phyloP scores from a whole-genome alignment of 2,888 invertebrate genomes.

The Standfussiana lucernea region DNA sequence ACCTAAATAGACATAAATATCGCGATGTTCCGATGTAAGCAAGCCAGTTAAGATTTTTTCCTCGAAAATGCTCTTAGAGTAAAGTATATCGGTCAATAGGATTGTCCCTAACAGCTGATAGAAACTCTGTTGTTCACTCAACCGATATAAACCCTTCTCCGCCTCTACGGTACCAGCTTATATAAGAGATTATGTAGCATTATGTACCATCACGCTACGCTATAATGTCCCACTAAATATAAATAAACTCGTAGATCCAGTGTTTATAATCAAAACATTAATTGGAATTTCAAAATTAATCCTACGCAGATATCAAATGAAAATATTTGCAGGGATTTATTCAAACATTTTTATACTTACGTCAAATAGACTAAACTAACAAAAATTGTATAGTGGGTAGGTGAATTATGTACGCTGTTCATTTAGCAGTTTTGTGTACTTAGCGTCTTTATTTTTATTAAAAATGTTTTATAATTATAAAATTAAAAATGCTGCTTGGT shows the following conservation, averaged over 20 bases:
- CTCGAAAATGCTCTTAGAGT: background rate
- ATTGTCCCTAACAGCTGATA: background rate
- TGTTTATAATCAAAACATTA: slow-evolving; percentile 22
- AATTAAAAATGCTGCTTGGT: background rate
- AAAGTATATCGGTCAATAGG: background rate
- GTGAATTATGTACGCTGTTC: slow-evolving; percentile 7
- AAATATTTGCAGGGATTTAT: slow-evolving; percentile 34
- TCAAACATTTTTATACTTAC: slow-evolving; percentile 1
- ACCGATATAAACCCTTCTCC: background rate
- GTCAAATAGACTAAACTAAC: slow-evolving; percentile 26
- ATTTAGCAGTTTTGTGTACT: background rate
- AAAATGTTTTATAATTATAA: background rate
- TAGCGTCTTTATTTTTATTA: background rate
- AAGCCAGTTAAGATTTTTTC: background rate
- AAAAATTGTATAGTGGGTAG: background rate
- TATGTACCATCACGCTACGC: background rate
- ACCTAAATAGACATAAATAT: background rate
- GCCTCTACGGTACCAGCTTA: background rate
- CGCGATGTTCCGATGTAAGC: background rate
- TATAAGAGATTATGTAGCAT: slow-evolving; percentile 9
- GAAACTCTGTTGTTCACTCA: slow-evolving; percentile 12
- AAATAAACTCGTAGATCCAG: slow-evolving; percentile 13
- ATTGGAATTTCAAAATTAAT: slow-evolving; percentile 19
- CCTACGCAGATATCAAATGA: slow-evolving; percentile 24
- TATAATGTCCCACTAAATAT: slow-evolving; percentile 17